Conservation (phyloP, 2,113 vertebrate genomes). For the Aviceda subcristata region DNA sequence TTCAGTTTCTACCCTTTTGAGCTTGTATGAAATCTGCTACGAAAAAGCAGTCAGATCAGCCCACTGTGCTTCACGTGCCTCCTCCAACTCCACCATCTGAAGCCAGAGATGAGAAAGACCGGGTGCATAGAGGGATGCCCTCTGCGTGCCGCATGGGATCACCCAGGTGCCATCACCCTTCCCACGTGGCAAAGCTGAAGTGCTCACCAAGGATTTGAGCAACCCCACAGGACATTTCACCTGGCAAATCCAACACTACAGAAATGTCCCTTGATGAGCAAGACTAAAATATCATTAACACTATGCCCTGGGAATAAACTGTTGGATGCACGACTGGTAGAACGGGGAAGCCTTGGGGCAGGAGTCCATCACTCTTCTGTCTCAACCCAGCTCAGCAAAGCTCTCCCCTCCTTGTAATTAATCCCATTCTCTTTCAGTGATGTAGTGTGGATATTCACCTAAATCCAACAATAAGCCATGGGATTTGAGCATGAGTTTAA, state of each 20-base stretch:
- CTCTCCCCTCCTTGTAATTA: not conserved
- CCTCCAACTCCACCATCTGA: not conserved
- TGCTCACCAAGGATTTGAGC: not conserved
- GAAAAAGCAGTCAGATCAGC: not conserved
- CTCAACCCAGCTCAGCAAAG: not conserved
- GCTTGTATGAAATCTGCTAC: not conserved
- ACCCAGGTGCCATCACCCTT: not conserved
- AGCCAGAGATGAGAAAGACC: not conserved
- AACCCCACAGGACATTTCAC: not conserved
- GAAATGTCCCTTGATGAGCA: not conserved
- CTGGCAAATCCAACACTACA: not conserved
- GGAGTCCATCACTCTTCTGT: not conserved
- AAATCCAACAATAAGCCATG: not conserved
- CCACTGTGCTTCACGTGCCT: accelerated
- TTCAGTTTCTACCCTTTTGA: not conserved
- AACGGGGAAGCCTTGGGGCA: not conserved
- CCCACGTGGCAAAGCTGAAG: not conserved
- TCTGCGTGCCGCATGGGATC: not conserved
- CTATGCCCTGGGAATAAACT: not conserved
- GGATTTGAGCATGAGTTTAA: not conserved
- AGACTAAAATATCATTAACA: not conserved
- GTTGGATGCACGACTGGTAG: not conserved
- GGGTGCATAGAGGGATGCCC: not conserved
- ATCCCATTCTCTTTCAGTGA: not conserved
- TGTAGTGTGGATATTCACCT: not conserved